Conservation (phyloP, 2,888 invertebrate genomes). For the Tachystola acroxantha region DNA sequence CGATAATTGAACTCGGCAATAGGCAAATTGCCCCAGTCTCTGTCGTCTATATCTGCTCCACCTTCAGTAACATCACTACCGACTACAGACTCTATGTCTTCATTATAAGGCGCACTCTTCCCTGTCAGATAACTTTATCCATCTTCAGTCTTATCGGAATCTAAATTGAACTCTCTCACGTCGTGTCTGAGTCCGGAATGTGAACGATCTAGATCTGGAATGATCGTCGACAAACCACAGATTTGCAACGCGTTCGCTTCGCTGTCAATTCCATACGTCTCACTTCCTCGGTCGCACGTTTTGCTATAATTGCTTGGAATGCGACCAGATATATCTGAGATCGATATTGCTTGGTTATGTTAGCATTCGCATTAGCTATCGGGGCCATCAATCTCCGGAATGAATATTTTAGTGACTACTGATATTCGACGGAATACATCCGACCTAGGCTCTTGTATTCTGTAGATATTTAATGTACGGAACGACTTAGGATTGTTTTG, state of each 20-base stretch:
- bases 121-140: constrained; percentile 21
- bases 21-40: constrained; percentile 70
- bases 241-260: constrained; percentile 62
- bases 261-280: constrained; percentile 53
- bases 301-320: constrained; percentile 47
- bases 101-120: constrained; percentile 31
- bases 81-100: constrained; percentile 33
- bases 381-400: constrained; percentile 2
- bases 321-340: constrained; percentile 32
- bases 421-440: neutral
- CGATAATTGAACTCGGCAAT: constrained; percentile 75
- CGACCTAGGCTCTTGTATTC: neutral
- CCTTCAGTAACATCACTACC: constrained; percentile 16
- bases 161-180: constrained; percentile 50
- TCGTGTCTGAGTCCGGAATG: constrained; percentile 43
- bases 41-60: constrained; percentile 43
- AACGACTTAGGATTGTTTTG: no score
- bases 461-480: no score
- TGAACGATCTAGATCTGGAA: constrained; percentile 19
- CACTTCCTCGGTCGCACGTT: constrained; percentile 47
- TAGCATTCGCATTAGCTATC: constrained; percentile 13
- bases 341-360: constrained; percentile 28
- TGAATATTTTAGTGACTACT: neutral
- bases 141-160: constrained; percentile 35
- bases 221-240: constrained; percentile 47